Evolutionary conservation across 2,113 vertebrate species (phyloP).

Genomic region (Apaloderma vittatum): DNA sequence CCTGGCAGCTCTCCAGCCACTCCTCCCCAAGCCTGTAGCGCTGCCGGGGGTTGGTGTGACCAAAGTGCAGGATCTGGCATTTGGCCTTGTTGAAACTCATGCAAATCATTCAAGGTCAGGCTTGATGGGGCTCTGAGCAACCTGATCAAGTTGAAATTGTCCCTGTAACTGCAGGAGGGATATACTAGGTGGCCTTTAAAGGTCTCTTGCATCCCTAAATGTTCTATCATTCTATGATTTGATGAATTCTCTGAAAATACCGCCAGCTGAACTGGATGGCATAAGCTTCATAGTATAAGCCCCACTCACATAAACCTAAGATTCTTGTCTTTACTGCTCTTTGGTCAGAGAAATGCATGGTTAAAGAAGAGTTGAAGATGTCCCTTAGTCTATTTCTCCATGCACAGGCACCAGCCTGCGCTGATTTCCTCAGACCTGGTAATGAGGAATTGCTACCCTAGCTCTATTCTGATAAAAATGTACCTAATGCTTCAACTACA

Average conservation of each 20-base stretch:
- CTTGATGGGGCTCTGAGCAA: no score
- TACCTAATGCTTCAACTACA: accelerated
- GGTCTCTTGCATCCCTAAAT: no score
- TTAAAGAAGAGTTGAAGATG: not conserved
- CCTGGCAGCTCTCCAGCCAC: no score
- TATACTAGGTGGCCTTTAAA: no score
- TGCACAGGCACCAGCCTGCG: not conserved
- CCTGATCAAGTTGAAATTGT: no score
- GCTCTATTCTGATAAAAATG: not conserved
- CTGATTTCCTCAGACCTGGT: not conserved
- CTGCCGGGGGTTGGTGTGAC: no score
- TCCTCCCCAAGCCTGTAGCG: no score
- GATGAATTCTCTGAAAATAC: not conserved
- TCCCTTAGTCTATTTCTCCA: not conserved
- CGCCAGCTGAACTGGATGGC: not conserved
- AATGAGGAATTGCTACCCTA: not conserved
- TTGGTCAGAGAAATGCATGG: not conserved
- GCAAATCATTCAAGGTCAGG: no score
- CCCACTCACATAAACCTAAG: not conserved
- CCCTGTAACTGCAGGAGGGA: no score
- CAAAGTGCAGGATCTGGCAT: no score
- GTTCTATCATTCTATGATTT: no score
- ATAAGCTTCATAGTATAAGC: not conserved
- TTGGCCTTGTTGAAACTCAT: no score
- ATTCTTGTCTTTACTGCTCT: not conserved